Evolutionary conservation across 2,888 invertebrate genomes (phyloP), one percentile per base, ranked within the genome.

Genomic region (Rhagophthalmus giganteus): DNA sequence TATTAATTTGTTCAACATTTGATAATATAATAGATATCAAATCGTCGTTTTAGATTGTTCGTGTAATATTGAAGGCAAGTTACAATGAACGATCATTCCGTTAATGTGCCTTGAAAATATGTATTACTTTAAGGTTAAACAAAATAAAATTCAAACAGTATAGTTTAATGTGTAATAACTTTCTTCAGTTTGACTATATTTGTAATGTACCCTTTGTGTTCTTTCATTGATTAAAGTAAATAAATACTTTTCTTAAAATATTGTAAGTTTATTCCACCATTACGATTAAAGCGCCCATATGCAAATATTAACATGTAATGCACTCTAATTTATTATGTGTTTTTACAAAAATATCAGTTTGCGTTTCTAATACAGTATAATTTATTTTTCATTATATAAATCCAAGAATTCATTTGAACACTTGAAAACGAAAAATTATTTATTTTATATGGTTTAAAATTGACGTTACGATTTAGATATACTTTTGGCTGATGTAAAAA

Each of bases 61-160:
- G 6, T 37, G 37, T 37, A 37, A 37, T 24, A n/a, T n/a, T 14
- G 15, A 31, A 14, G 14, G 11, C 10, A 27, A 45, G n/a, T 33
- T 30, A 9, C 31, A 9, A 15, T 16, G 32, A 46, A 31, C 26
- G 25, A 38, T 46, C 50, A 57, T 59, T 58, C 49, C 55, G 57
- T 59, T 56, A 50, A 59, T 59, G 59, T 59, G 59, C 59, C 59
- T 59, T 59, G 55, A 54, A 49, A 53, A 34, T 49, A 37, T 46
- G 53, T 45, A 38, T 55, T 49, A 55, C 50, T 53, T 57, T 59
- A 55, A 48, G 48, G 46, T 42, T 41, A 15, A 11, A 30, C 10
- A 46, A 28, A 45, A 40, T 34, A 35, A 32, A 55, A 44, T 39
- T 54, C 51, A 45, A 51, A 37, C 34, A 46, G 16, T 15, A 9